phyloP scores from a whole-genome alignment of 2,888 invertebrate species.

The Mythimna albipuncta region DNA sequence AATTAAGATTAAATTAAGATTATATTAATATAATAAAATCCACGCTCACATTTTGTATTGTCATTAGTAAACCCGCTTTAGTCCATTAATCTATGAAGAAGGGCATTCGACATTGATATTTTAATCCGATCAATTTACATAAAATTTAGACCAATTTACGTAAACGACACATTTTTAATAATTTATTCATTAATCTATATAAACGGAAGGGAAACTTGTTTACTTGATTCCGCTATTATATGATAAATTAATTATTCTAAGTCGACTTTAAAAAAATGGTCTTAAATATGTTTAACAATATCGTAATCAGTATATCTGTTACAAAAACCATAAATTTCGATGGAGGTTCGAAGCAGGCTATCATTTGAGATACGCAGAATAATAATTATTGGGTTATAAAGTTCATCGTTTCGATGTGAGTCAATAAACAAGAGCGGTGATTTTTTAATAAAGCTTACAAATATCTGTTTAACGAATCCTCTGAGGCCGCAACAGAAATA shows the following conservation, averaged over 20 bases:
- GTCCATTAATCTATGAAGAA: constrained; percentile 45
- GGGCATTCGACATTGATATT: constrained; percentile 59
- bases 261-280: background rate
- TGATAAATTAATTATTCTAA: constrained; percentile 8
- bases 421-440: constrained; percentile 68
- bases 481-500: constrained; percentile 73
- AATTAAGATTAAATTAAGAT: constrained; percentile 39
- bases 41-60: constrained; percentile 16
- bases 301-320: background rate
- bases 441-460: constrained; percentile 65
- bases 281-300: background rate
- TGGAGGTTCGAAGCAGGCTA: constrained; percentile 6
- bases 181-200: constrained; percentile 16
- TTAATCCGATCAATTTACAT: constrained; percentile 46
- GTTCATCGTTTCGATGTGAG: constrained; percentile 58
- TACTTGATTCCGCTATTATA: constrained; percentile 13
- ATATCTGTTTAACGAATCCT: constrained; percentile 67
- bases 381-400: constrained; percentile 63
- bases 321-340: constrained; percentile 14
- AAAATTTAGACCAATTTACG: constrained; percentile 43
- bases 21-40: constrained; percentile 16
- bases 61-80: constrained; percentile 28
- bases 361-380: constrained; percentile 53
- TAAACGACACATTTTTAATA: constrained; percentile 9
- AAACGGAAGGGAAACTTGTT: constrained; percentile 53